Evolutionary conservation across 2,888 invertebrate genomes (phyloP).

Genomic region (Macrophya alboannulata): DNA sequence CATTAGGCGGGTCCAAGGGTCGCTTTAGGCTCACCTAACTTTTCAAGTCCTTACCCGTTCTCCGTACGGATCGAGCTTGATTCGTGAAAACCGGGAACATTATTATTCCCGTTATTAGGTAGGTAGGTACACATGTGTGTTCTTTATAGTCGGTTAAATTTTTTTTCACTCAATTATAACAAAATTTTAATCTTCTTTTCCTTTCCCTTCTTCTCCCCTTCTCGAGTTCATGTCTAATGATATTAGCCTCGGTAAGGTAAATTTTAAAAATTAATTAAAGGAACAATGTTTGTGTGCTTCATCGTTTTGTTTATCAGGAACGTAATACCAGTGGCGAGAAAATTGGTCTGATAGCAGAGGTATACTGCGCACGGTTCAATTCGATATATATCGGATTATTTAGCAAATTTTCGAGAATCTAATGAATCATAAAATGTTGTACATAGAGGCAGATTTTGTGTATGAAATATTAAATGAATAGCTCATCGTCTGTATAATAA

Average conservation of each 20-base stretch:
- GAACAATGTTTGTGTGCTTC: neutral
- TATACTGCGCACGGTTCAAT: neutral
- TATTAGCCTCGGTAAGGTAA: neutral
- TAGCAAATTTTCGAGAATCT: neutral
- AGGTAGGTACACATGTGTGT: neutral
- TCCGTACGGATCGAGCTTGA: neutral
- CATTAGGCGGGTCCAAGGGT: slow-evolving; percentile 35
- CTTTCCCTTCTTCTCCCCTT: neutral
- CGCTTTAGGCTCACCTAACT: neutral
- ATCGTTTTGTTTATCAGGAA: neutral
- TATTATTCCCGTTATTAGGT: neutral
- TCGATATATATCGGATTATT: too few relatives aligned
- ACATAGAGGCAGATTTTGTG: neutral
- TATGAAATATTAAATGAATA: neutral
- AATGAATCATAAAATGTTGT: neutral
- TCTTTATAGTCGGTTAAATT: neutral
- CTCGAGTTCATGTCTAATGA: neutral
- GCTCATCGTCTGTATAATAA: neutral
- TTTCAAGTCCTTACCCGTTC: neutral
- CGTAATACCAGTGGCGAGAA: neutral
- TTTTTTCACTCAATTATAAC: neutral
- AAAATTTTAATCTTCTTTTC: neutral
- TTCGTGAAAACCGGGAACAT: neutral
- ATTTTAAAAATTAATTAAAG: neutral
- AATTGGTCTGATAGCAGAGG: neutral